Percentiles rank a stretch among this genome's conserved stretches.
Evolutionary conservation across 1,140 invertebrate genomes (phyloP).

Genomic region (Pseudomyrmex flavicornis): DNA sequence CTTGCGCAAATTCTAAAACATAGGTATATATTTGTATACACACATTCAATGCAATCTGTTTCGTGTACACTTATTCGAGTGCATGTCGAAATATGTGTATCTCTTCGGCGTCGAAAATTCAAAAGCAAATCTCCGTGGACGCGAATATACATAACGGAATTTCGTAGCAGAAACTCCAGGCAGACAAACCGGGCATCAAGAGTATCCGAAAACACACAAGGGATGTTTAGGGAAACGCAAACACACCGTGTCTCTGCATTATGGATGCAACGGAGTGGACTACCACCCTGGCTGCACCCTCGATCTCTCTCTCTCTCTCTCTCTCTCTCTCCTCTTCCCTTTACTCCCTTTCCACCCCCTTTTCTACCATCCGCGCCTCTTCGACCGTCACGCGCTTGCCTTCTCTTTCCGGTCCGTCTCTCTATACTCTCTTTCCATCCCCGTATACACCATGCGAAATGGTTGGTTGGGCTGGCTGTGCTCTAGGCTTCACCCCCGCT

Average conservation of each 20-base stretch:
- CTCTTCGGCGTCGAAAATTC: constrained; percentile 48
- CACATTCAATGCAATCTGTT: neutral
- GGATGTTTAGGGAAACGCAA: constrained; percentile 82
- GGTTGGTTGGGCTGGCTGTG: constrained; percentile 63
- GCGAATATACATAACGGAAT: constrained; percentile 64
- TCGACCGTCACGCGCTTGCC: constrained; percentile 48
- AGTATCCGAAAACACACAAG: constrained; percentile 78
- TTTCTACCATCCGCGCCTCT: constrained; percentile 39
- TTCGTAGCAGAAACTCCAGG: constrained; percentile 65
- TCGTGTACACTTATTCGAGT: neutral
- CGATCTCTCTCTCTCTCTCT: neutral
- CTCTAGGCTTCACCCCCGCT: constrained; percentile 69
- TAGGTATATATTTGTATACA: neutral
- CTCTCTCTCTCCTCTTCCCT: neutral
- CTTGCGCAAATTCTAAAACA: neutral
- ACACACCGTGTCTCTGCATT: constrained; percentile 81
- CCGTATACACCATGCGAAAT: constrained; percentile 72
- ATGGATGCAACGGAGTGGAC: constrained; percentile 84
- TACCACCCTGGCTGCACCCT: constrained; percentile 61
- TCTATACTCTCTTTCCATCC: constrained; percentile 55
- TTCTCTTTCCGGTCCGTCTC: constrained; percentile 47
- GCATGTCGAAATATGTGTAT: constrained; percentile 23
- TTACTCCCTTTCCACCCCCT: neutral
- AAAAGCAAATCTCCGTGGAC: constrained; percentile 63
- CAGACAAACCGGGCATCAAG: constrained; percentile 80